phyloP scores from a whole-genome alignment of 2,888 invertebrate genomes.

The Apocheima hispidaria region DNA sequence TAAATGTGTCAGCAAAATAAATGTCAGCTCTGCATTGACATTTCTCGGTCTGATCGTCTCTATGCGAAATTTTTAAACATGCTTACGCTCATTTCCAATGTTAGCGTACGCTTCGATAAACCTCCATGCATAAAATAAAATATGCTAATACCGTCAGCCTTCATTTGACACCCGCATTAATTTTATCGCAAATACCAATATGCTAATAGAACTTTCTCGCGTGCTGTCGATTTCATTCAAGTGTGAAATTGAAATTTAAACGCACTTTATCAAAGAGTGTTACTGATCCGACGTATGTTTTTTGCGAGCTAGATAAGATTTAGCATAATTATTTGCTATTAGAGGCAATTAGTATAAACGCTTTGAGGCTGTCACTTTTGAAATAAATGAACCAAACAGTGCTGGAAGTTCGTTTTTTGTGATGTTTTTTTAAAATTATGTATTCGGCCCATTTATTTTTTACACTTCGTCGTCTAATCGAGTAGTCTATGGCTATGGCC shows the following conservation, averaged over 20 bases:
- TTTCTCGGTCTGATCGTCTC: constrained; percentile 35
- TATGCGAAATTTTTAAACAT: constrained; percentile 33
- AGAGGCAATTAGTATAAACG: constrained; percentile 1
- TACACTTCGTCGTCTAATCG: too few relatives aligned
- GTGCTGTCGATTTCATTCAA: constrained; percentile 47
- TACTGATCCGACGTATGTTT: constrained; percentile 31
- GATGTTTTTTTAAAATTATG: too few relatives aligned
- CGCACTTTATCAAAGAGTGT: constrained; percentile 23
- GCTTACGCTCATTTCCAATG: constrained; percentile 16
- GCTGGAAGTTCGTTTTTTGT: too few relatives aligned
- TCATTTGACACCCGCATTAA: constrained; percentile 38
- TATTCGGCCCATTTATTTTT: too few relatives aligned
- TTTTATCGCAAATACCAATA: constrained; percentile 49
- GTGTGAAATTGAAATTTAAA: constrained; percentile 24
- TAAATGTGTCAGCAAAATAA: constrained; percentile 33
- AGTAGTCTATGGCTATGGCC: too few relatives aligned
- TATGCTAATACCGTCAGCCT: constrained; percentile 40
- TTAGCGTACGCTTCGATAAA: constrained; percentile 36
- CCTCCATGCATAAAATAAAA: constrained; percentile 38
- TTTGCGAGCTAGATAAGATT: constrained; percentile 27
- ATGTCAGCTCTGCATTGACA: constrained; percentile 29
- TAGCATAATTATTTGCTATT: constrained; percentile 2
- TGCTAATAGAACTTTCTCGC: constrained; percentile 57
- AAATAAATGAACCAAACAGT: background rate
- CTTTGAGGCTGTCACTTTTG: constrained; percentile 12